A percentile compares a stretch with the other conserved stretches of the same genome.
These are phyloP conservation scores for Bovichtus variegatus DNA, from an alignment of 2,797 vertebrate species.

Conservation along the genomic window DNA sequence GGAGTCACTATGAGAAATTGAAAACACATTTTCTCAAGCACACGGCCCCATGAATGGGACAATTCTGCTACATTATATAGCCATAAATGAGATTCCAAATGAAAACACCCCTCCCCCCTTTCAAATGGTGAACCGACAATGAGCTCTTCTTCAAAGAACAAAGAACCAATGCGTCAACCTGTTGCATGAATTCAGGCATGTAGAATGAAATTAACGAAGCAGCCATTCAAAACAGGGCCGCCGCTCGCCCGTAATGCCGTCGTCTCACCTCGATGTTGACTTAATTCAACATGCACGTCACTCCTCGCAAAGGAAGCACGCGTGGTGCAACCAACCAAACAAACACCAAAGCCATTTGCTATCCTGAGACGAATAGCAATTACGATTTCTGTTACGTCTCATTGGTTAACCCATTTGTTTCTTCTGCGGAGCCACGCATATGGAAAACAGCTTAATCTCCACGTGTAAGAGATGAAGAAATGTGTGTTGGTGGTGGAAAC, in stretches of 20 bases:
- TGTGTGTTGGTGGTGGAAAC: conserved; percentile 56
- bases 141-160: not conserved
- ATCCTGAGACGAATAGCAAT: conserved; percentile 77
- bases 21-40: conserved; percentile 5
- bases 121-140: conserved; percentile 10
- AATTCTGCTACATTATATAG: conserved; percentile 5
- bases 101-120: not conserved
- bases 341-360: conserved; percentile 72
- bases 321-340: conserved; percentile 71
- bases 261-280: conserved; percentile 58
- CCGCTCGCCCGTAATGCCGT: conserved; percentile 41
- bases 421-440: conserved; percentile 51
- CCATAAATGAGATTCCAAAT: not conserved
- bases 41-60: not conserved
- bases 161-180: conserved; percentile 31
- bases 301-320: conserved; percentile 39
- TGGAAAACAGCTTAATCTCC: conserved; percentile 71
- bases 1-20: conserved; percentile 4
- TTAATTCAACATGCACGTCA: conserved; percentile 75
- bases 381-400: conserved; percentile 75
- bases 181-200: conserved; percentile 28
- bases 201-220: conserved; percentile 57
- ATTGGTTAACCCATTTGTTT: conserved; percentile 77
- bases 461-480: conserved; percentile 52
- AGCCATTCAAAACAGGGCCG: conserved; percentile 44